These are phyloP conservation scores for Hypomecis punctinalis DNA, from an alignment of 2,888 invertebrate species.

Conservation along the genomic window DNA sequence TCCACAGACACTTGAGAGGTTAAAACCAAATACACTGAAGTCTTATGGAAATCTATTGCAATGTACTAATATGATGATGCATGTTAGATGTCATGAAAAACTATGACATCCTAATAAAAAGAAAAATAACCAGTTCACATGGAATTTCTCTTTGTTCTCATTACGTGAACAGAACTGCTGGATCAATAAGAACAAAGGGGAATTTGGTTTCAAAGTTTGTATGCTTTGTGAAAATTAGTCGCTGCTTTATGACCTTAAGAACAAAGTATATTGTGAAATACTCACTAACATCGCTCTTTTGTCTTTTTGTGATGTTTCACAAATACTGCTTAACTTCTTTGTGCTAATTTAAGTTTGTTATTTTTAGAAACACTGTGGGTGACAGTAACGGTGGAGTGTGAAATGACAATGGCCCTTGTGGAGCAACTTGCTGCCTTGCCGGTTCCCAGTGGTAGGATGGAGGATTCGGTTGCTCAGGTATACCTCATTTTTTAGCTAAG, in stretches of 20 bases:
- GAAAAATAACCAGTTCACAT: too few species aligned
- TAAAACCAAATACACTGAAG: too few species aligned
- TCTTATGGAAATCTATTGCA: too few species aligned
- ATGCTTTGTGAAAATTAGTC: too few species aligned
- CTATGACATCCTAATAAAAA: too few species aligned
- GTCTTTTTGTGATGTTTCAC: constrained; percentile 1
- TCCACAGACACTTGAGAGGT: too few species aligned
- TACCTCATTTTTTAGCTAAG: neutral
- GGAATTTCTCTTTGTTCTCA: too few species aligned
- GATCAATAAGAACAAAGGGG: too few species aligned
- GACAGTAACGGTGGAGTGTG: constrained; percentile 91
- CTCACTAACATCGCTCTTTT: neutral
- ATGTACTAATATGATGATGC: too few species aligned
- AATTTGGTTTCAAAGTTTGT: too few species aligned
- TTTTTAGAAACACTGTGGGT: constrained; percentile 92
- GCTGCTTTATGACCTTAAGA: constrained; percentile 4
- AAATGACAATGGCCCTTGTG: constrained; percentile 91
- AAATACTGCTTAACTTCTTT: constrained; percentile 21
- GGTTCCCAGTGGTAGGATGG: constrained; percentile 74
- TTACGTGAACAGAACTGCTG: too few species aligned
- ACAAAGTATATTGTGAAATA: neutral
- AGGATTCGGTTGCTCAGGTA: constrained; percentile 68
- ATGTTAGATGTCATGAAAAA: too few species aligned
- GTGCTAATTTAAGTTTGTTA: constrained; percentile 25
- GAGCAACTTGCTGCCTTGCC: constrained; percentile 88